These are phyloP conservation scores for Ornithorhynchus anatinus DNA, from an alignment of 2,113 vertebrate genomes.

Conservation along the genomic window DNA sequence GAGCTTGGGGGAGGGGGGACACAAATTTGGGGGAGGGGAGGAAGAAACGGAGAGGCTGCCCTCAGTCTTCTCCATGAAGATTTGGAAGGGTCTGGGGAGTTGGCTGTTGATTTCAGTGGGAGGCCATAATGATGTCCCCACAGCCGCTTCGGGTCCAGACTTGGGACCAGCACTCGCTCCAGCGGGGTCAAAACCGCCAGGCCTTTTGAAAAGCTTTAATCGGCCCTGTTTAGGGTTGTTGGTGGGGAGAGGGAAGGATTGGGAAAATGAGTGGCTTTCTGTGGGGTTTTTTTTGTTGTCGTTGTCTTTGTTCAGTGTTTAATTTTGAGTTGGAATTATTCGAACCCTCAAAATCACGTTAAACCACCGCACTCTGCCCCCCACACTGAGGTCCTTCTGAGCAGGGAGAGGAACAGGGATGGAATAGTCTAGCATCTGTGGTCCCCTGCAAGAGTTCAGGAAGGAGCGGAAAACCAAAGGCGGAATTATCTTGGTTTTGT, in stretches of 20 bases:
- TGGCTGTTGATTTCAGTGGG: constrained; percentile 18
- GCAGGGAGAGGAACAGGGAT: too few species aligned
- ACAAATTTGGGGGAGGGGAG: constrained; percentile 44
- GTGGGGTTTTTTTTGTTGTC: too few species aligned
- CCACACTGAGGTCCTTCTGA: too few species aligned
- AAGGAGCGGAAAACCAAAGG: too few species aligned
- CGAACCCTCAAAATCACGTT: too few species aligned
- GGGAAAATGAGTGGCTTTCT: too few species aligned
- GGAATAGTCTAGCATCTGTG: too few species aligned
- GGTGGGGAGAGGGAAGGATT: too few species aligned
- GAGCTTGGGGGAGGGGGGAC: constrained; percentile 17
- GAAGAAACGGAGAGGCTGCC: background rate
- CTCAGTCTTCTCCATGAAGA: constrained; percentile 25
- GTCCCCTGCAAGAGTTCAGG: too few species aligned
- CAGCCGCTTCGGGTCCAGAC: background rate
- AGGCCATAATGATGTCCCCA: constrained; percentile 19
- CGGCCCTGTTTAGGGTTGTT: background rate
- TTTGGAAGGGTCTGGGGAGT: constrained; percentile 31
- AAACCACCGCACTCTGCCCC: too few species aligned
- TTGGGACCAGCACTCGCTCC: constrained; percentile 1
- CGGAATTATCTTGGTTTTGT: constrained; percentile 45
- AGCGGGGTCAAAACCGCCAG: background rate
- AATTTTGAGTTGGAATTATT: too few species aligned
- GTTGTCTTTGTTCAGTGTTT: too few species aligned
- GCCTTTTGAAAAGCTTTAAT: background rate